Percentiles rank a stretch among this genome's conserved stretches.
Conservation (phyloP, 2,888 invertebrate species). For the Pharmacophagus antenor region DNA sequence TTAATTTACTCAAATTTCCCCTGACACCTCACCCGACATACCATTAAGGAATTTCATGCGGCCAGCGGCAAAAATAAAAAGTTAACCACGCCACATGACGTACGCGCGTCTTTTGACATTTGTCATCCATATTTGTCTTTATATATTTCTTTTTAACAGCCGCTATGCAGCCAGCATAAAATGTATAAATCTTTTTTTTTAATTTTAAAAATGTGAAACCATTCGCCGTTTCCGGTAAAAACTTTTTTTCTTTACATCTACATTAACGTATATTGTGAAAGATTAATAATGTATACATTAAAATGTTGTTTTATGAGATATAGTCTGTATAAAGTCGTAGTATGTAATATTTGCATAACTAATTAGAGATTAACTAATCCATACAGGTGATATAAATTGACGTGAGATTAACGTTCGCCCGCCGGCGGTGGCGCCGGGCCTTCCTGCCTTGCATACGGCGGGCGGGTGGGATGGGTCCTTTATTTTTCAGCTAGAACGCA, state of each 20-base stretch:
- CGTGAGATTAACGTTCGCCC: conserved; percentile 28
- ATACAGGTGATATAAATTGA: conserved; percentile 25
- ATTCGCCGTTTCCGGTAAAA: no score
- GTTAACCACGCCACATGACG: conserved; percentile 31
- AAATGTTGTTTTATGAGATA: neutral
- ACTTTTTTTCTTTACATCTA: neutral
- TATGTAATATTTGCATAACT: neutral
- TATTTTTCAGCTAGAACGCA: conserved; percentile 75
- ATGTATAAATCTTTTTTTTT: neutral
- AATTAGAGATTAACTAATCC: neutral
- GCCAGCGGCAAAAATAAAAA: conserved; percentile 15
- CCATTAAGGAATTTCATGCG: conserved; percentile 42
- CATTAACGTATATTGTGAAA: neutral
- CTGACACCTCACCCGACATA: conserved; percentile 77
- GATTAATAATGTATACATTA: neutral
- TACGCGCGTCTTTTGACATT: neutral
- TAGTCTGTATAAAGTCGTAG: neutral
- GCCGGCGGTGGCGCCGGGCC: conserved; percentile 40
- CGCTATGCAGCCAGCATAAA: neutral
- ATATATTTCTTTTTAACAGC: neutral
- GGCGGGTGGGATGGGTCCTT: conserved; percentile 51
- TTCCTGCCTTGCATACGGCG: conserved; percentile 50
- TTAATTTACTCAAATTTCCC: conserved; percentile 82
- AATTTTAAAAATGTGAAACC: neutral
- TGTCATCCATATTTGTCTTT: neutral